phyloP scores from a whole-genome alignment of 2,113 vertebrate genomes.

The Eudorcas thomsonii region DNA sequence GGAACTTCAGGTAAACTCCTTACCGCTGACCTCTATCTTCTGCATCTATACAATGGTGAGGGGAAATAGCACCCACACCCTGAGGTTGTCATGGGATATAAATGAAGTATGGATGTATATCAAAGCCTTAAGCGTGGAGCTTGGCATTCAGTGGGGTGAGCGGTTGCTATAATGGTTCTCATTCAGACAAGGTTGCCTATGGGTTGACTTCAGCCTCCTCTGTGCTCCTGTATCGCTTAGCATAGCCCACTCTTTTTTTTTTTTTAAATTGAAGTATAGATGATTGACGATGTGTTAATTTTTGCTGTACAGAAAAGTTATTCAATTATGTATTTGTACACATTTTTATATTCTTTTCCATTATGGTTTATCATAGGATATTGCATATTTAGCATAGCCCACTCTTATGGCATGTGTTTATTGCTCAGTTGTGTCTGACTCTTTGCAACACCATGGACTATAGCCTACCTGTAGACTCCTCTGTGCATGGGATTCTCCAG shows the following conservation, averaged over 20 bases:
- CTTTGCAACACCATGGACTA: background rate
- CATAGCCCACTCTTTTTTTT: background rate
- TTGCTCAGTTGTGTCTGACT: background rate
- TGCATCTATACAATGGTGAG: background rate
- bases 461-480: background rate
- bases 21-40: background rate
- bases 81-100: rapidly evolving
- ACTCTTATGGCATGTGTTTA: background rate
- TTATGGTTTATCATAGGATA: background rate
- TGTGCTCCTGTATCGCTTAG: background rate
- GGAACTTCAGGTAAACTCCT: background rate
- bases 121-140: background rate
- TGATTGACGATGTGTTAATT: background rate
- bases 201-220: background rate
- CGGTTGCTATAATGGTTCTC: background rate
- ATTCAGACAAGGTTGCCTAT: background rate
- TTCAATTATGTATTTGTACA: background rate
- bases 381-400: background rate
- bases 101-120: background rate
- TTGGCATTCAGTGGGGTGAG: background rate
- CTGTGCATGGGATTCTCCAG: background rate
- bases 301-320: background rate
- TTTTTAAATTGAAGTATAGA: background rate
- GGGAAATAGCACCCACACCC: background rate
- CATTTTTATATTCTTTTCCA: background rate